phyloP scores from a whole-genome alignment of 1,140 invertebrate species.

The Tetramorium alpestre region DNA sequence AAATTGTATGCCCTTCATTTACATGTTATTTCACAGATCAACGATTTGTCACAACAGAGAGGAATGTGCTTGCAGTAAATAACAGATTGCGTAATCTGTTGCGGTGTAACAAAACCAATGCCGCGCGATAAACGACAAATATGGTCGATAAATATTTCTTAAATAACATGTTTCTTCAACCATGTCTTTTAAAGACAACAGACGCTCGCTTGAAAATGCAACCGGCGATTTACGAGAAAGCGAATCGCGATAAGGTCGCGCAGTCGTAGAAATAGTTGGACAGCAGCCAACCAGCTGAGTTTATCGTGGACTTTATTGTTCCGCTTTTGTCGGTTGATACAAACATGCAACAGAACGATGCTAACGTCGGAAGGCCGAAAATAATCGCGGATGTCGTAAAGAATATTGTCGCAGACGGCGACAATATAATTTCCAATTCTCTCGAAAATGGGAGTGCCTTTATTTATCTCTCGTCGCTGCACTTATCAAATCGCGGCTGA shows the following conservation, averaged over 20 bases:
- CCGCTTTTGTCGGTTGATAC: slow-evolving; percentile 2
- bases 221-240: slow-evolving; percentile 17
- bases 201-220: background rate
- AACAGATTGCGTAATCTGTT: background rate
- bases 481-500: slow-evolving; percentile 22
- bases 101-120: background rate
- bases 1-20: background rate
- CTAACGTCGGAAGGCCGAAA: slow-evolving; percentile 22
- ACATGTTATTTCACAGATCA: background rate
- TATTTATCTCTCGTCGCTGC: slow-evolving; percentile 8
- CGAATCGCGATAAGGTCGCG: slow-evolving; percentile 25
- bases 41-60: background rate
- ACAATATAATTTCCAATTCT: slow-evolving; percentile 28
- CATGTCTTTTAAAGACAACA: background rate
- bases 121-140: background rate
- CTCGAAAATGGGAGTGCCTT: background rate
- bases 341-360: background rate
- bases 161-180: background rate
- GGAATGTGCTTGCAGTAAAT: background rate
- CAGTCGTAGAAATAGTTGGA: slow-evolving; percentile 38
- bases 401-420: background rate
- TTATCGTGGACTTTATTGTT: slow-evolving; percentile 39
- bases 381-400: slow-evolving; percentile 45
- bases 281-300: slow-evolving; percentile 19
- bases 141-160: background rate